Evolutionary conservation across 2,113 vertebrate species (phyloP).

Genomic region (Antennarius striatus): DNA sequence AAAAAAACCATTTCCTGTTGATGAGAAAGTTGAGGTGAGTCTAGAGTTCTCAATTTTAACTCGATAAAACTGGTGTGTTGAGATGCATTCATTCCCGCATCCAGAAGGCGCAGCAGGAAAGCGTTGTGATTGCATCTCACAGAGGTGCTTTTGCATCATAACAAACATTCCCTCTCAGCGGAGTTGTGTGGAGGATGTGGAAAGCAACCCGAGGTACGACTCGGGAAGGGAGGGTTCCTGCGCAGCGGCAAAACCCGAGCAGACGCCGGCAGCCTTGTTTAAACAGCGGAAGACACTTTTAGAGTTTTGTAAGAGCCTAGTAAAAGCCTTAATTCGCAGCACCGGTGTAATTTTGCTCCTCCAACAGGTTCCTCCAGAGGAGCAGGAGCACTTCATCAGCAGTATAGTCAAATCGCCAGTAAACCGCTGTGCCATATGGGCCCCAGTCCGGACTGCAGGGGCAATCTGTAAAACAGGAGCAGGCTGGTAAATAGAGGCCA

Average conservation of each 20-base stretch:
- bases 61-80: slow-evolving; percentile 38
- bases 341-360: slow-evolving; percentile 54
- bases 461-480: slow-evolving; percentile 94
- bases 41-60: slow-evolving; percentile 14
- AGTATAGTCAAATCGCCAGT: slow-evolving; percentile 82
- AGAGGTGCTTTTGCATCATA: slow-evolving; percentile 75
- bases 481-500: slow-evolving; percentile 91
- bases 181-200: slow-evolving; percentile 72
- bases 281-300: slow-evolving; percentile 70
- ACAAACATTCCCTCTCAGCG: slow-evolving; percentile 70
- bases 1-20: slow-evolving; percentile 19
- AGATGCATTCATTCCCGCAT: slow-evolving; percentile 40
- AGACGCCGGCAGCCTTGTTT: slow-evolving; percentile 62
- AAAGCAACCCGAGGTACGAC: slow-evolving; percentile 71
- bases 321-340: slow-evolving; percentile 60
- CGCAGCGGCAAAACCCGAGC: slow-evolving; percentile 59
- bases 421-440: slow-evolving; percentile 93
- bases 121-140: slow-evolving; percentile 69
- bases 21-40: slow-evolving; percentile 39
- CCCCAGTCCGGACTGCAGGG: slow-evolving; percentile 89
- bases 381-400: slow-evolving; percentile 83
- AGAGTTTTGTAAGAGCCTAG: slow-evolving; percentile 53
- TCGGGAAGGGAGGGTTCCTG: slow-evolving; percentile 69
- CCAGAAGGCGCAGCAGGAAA: slow-evolving; percentile 51
- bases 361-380: slow-evolving; percentile 90